Percentiles rank a stretch among this genome's conserved stretches.
phyloP scores from a whole-genome alignment of 2,113 vertebrate species.

The Ranitomeya imitator region DNA sequence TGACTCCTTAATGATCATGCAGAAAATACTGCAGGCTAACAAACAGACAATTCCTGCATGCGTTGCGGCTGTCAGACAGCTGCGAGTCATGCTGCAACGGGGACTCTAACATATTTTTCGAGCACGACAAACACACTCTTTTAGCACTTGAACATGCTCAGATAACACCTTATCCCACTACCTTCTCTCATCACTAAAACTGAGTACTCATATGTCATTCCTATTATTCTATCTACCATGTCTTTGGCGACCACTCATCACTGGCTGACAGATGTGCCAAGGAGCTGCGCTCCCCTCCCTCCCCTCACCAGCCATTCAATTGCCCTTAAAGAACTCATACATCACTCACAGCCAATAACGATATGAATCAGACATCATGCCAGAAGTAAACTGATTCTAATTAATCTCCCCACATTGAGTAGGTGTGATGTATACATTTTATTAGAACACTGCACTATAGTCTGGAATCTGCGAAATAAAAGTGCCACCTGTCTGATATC shows the following conservation, averaged over 20 bases:
- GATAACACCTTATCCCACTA: too few relatives aligned
- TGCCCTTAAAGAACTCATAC: conserved; percentile 27
- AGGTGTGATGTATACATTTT: conserved; percentile 43
- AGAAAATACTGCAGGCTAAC: too few relatives aligned
- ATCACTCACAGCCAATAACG: conserved; percentile 21
- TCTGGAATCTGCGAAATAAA: conserved; percentile 23
- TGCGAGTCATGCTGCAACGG: too few relatives aligned
- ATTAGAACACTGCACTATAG: neutral
- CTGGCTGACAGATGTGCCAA: neutral
- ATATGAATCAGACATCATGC: neutral
- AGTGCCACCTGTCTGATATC: conserved; percentile 36
- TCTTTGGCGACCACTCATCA: neutral
- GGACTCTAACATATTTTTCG: too few relatives aligned
- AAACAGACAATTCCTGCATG: too few relatives aligned
- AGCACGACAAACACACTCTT: too few relatives aligned
- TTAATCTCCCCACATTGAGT: conserved; percentile 29
- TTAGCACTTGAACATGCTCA: too few relatives aligned
- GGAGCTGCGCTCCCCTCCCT: neutral
- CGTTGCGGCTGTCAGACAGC: too few relatives aligned
- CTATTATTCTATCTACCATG: neutral
- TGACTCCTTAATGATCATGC: too few relatives aligned
- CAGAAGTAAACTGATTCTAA: conserved; percentile 33
- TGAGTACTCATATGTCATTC: neutral
- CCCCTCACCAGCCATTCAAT: neutral
- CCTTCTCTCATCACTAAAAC: neutral